phyloP scores from a whole-genome alignment of 2,797 vertebrate species.

The Bovichtus variegatus region DNA sequence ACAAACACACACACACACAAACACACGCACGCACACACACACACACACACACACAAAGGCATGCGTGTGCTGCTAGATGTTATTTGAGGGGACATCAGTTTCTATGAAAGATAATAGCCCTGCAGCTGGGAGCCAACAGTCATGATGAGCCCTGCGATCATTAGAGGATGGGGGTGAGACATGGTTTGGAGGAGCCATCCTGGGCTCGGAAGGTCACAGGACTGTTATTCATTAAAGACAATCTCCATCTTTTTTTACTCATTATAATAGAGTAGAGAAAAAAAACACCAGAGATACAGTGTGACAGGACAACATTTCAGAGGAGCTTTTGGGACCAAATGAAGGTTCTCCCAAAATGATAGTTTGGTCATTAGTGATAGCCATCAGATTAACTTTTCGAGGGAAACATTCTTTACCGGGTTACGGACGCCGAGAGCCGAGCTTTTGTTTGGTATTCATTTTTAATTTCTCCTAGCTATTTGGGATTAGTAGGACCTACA shows the following conservation, averaged over 20 bases:
- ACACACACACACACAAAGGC: not conserved
- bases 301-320: not conserved
- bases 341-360: too few species aligned
- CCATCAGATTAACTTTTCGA: too few species aligned
- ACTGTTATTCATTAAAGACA: conserved; percentile 19
- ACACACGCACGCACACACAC: not conserved
- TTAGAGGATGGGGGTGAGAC: conserved; percentile 41
- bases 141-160: conserved; percentile 57
- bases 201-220: conserved; percentile 51
- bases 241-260: conserved; percentile 16
- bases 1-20: not conserved
- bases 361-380: too few species aligned
- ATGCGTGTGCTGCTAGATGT: conserved; percentile 41
- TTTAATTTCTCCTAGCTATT: not conserved
- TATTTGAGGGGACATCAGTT: conserved; percentile 68
- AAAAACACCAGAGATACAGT: not conserved
- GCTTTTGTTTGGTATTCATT: not conserved
- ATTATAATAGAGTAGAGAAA: not conserved
- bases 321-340: not conserved
- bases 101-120: conserved; percentile 65
- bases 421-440: too few species aligned
- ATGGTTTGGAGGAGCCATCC: conserved; percentile 27
- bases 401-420: too few species aligned
- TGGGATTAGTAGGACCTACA: not conserved
- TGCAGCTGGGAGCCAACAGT: conserved; percentile 62